Conservation (phyloP, 1,140 invertebrate genomes). For the Aphidius gifuensis region DNA sequence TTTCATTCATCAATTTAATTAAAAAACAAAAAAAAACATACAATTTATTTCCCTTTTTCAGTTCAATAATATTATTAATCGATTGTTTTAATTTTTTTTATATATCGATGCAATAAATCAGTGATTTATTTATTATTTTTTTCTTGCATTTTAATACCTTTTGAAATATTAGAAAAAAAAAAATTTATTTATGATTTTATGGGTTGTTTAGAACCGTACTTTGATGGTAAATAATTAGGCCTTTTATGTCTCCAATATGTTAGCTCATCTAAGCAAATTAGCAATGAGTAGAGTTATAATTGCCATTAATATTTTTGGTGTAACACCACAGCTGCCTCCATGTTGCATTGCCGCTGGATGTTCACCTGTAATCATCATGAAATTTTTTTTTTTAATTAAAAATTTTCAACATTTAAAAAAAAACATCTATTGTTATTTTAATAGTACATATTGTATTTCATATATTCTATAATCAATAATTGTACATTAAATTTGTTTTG, state of each 20-base stretch:
- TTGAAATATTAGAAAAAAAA: too few species aligned
- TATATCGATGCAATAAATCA: too few species aligned
- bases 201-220: too few species aligned
- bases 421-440: background rate
- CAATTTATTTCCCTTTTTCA: background rate
- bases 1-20: too few species aligned
- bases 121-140: too few species aligned
- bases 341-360: conserved; percentile 63
- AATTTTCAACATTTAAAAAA: background rate
- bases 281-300: conserved; percentile 41
- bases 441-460: background rate
- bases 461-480: too few species aligned
- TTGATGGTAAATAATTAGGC: conserved; percentile 19
- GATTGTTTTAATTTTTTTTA: background rate
- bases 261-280: conserved; percentile 51
- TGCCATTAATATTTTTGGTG: conserved; percentile 43
- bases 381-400: background rate
- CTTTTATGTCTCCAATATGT: conserved; percentile 20
- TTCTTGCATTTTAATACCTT: too few species aligned
- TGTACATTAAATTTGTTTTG: too few species aligned
- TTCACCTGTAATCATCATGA: conserved; percentile 52
- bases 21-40: too few species aligned
- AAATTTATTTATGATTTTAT: too few species aligned
- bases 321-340: conserved; percentile 48
- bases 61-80: background rate